These are phyloP conservation scores for Erpobdella octoculata DNA, from an alignment of 2,888 invertebrate genomes.

Conservation along the genomic window DNA sequence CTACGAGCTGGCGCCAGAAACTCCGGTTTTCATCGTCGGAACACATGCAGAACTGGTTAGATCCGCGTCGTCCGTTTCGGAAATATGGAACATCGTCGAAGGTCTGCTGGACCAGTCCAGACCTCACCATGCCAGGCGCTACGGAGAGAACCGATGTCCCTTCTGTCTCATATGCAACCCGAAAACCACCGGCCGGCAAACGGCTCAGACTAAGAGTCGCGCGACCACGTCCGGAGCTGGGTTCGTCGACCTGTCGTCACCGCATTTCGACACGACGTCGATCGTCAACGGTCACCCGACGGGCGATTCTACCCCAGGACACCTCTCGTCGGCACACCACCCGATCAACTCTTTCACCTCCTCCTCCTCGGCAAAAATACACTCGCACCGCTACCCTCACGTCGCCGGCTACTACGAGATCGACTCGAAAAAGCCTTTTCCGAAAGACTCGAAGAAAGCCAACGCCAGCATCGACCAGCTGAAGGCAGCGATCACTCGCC, in stretches of 20 bases:
- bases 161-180: slow-evolving; percentile 39
- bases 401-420: slow-evolving; percentile 38
- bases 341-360: background rate
- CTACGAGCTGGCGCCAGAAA: slow-evolving; percentile 39
- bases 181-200: slow-evolving; percentile 32
- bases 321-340: background rate
- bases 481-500: slow-evolving; percentile 38
- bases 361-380: slow-evolving; percentile 8
- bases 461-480: slow-evolving; percentile 40
- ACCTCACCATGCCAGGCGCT: slow-evolving; percentile 37
- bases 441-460: slow-evolving; percentile 39
- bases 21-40: slow-evolving; percentile 39
- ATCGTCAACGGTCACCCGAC: slow-evolving; percentile 35
- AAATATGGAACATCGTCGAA: slow-evolving; percentile 39
- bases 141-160: slow-evolving; percentile 33
- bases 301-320: background rate
- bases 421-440: slow-evolving; percentile 38
- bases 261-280: slow-evolving; percentile 32
- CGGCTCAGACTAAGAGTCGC: slow-evolving; percentile 34
- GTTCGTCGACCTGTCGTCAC: slow-evolving; percentile 39
- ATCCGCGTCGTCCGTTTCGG: slow-evolving; percentile 37
- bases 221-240: slow-evolving; percentile 38
- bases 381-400: slow-evolving; percentile 34
- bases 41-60: slow-evolving; percentile 40
- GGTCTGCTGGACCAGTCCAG: slow-evolving; percentile 37